Base-by-base conservation (phyloP, 2,888 invertebrate species). In the Amphipoea lucens region DNA sequence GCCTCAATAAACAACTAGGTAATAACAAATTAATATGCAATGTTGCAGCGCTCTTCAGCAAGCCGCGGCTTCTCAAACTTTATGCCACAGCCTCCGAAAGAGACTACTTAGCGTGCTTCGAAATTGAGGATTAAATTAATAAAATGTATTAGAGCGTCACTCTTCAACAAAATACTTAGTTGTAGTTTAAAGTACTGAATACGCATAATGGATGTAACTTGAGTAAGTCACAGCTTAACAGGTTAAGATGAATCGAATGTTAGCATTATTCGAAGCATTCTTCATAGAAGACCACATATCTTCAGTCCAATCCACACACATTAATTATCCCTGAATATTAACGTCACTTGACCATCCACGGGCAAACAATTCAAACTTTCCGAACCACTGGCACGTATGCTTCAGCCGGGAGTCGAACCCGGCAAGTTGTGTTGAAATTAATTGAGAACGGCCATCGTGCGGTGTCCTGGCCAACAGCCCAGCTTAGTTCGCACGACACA, bases 1-100 rank as follows among this genome's bases (percentile, higher is more conserved):
- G 79, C 75, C 76, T 83, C 89, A 82, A 91, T 90, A 90, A 88
- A 90, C 88, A 88, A 90, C 87, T 88, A 45, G 9, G 9, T 45
- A 88, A 89, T 88, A 91, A 88, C 84, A 86, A 90, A 91, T 91
- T 91, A 89, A 91, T 90, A 87, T 84, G 81, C 76, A 63, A 90
- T 87, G 79, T 90, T 88, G 87, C 79, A 79, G 60, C 62, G 54
- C 72, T 42, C 72, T n/a, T 17, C 60, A 62, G 51, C 70, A 65
- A 40, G 66, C 57, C 72, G 29, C 29, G 20, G 72, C 36, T 63
- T 70, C 80, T 73, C 84, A 73, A 79, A 84, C 69, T 87, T 65
- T 45, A 4, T 62, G 76, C 51, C 57, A 4, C 17, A 29, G 29
- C 42, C 36, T 42, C 48, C 17, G 45, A 70, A 63, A 62, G 40